These are phyloP conservation scores for Autographa gamma DNA, from an alignment of 2,888 invertebrate species.

Conservation along the genomic window DNA sequence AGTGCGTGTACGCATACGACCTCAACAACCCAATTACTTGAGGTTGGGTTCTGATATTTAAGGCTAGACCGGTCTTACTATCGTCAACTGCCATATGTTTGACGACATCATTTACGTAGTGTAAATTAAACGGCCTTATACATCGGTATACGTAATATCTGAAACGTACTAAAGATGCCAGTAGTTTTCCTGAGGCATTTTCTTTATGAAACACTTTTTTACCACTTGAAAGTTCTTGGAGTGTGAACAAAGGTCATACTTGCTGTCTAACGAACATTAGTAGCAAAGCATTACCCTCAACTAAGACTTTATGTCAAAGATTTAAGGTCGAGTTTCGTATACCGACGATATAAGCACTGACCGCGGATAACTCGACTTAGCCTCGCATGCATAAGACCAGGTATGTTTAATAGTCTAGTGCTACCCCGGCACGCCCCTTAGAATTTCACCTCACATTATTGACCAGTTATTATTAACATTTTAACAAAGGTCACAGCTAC, in stretches of 20 bases:
- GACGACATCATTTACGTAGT: background rate
- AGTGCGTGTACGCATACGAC: background rate
- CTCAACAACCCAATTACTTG: background rate
- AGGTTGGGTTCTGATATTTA: conserved; percentile 4
- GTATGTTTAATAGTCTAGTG: background rate
- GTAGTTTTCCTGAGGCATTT: background rate
- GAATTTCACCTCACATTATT: conserved; percentile 5
- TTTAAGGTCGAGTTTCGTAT: background rate
- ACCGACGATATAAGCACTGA: background rate
- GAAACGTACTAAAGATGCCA: background rate
- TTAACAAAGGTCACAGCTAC: conserved; percentile 5
- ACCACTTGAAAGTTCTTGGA: background rate
- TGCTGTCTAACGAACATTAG: too few relatives aligned
- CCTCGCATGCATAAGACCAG: background rate
- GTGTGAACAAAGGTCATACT: conserved; percentile 1
- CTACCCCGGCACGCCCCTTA: background rate
- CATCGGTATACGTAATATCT: background rate
- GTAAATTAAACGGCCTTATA: background rate
- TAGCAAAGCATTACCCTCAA: background rate
- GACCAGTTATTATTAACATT: background rate
- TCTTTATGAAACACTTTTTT: background rate
- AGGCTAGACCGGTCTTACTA: background rate
- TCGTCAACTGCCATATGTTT: background rate
- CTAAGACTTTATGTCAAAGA: background rate
- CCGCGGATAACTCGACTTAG: background rate